phyloP scores from a whole-genome alignment of 2,888 invertebrate species.

The Ctenicera cuprea region DNA sequence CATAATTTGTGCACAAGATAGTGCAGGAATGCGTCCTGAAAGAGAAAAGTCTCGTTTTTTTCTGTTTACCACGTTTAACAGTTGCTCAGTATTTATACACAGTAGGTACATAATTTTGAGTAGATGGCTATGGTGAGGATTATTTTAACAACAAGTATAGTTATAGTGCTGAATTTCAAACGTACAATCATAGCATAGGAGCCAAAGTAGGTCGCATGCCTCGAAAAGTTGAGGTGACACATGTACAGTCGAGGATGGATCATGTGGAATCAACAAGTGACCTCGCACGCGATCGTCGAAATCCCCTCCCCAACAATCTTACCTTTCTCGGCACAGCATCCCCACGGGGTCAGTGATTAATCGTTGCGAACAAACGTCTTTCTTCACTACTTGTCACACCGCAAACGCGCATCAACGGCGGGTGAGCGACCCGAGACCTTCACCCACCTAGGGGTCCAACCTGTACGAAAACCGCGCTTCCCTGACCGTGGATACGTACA shows the following conservation, averaged over 20 bases:
- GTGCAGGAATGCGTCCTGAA: no score
- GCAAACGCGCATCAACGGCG: constrained; percentile 42
- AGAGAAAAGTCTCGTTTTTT: no score
- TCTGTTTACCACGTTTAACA: no score
- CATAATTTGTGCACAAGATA: no score
- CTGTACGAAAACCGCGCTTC: constrained; percentile 53
- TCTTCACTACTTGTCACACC: constrained; percentile 51
- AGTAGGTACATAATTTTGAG: no score
- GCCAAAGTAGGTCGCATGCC: constrained; percentile 18
- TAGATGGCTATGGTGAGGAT: no score
- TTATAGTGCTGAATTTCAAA: no score
- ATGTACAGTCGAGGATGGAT: constrained; percentile 20
- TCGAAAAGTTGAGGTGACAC: constrained; percentile 19
- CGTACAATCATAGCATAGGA: no score
- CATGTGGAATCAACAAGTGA: constrained; percentile 60
- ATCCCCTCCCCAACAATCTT: constrained; percentile 51
- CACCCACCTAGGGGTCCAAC: constrained; percentile 53
- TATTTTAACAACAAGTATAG: no score
- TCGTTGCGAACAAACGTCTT: constrained; percentile 48
- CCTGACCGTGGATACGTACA: constrained; percentile 52
- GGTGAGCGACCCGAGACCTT: constrained; percentile 46
- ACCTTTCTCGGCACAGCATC: constrained; percentile 54
- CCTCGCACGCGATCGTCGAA: constrained; percentile 52
- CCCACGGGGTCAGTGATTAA: constrained; percentile 54
- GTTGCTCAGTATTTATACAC: no score